These are phyloP conservation scores for Parthenolecanium corni DNA, from an alignment of 2,888 invertebrate species.

Conservation along the genomic window DNA sequence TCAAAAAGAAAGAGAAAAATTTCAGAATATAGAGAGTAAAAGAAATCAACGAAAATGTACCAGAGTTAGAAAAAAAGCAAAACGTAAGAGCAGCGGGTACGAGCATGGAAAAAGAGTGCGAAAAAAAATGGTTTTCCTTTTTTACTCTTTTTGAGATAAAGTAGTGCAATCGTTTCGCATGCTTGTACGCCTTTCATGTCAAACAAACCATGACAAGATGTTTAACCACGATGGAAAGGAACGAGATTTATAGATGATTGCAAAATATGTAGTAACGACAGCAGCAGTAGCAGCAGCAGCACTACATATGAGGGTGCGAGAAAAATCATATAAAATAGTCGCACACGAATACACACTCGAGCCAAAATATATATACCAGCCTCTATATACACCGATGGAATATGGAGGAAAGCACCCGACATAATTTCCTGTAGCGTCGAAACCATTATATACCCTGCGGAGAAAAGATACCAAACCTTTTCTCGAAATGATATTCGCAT, in stretches of 20 bases:
- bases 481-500: slow-evolving; percentile 20
- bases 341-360: no score
- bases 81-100: no score
- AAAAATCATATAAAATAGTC: slow-evolving; percentile 6
- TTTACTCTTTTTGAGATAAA: slow-evolving; percentile 21
- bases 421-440: slow-evolving; percentile 25
- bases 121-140: background rate
- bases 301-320: slow-evolving; percentile 15
- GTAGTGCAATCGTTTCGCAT: slow-evolving; percentile 22
- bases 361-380: no score
- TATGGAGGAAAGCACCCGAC: slow-evolving; percentile 25
- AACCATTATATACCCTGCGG: slow-evolving; percentile 25
- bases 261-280: slow-evolving; percentile 26
- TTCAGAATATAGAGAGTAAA: no score
- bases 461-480: slow-evolving; percentile 25
- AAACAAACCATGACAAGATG: slow-evolving; percentile 28
- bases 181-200: slow-evolving; percentile 24
- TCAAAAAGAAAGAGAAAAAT: no score
- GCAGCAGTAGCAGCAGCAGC: no score
- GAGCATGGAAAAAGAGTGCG: no score
- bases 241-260: slow-evolving; percentile 26
- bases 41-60: no score
- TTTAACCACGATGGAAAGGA: slow-evolving; percentile 26
- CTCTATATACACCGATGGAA: background rate
- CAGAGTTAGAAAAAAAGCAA: no score